These are phyloP conservation scores for Venusia cambrica DNA, from an alignment of 2,888 invertebrate genomes.

Conservation along the genomic window DNA sequence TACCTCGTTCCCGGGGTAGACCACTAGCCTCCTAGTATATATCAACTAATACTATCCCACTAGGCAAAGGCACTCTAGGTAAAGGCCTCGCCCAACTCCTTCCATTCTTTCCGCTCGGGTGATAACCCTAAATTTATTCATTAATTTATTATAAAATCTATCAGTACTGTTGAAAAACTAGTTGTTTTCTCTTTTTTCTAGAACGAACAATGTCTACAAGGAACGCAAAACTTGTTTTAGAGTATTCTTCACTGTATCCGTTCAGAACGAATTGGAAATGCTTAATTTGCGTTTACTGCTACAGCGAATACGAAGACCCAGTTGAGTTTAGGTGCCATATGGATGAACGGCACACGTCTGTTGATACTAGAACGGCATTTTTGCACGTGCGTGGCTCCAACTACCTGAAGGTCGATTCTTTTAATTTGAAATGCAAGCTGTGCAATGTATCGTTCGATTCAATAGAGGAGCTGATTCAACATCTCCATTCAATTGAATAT, in stretches of 20 bases:
- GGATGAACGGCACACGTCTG: conserved; percentile 42
- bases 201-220: conserved; percentile 23
- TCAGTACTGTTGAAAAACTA: conserved; percentile 15
- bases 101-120: no score
- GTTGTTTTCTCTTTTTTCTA: conserved; percentile 15
- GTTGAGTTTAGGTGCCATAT: conserved; percentile 52
- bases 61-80: no score
- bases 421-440: conserved; percentile 50
- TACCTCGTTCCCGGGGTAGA: no score
- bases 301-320: conserved; percentile 56
- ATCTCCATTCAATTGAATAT: conserved; percentile 43
- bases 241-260: conserved; percentile 67
- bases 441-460: conserved; percentile 40
- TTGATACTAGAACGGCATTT: conserved; percentile 47
- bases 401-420: conserved; percentile 51
- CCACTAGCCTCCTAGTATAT: no score
- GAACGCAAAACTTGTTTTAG: conserved; percentile 66
- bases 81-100: no score
- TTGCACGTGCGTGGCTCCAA: conserved; percentile 21
- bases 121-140: no score
- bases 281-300: conserved; percentile 69
- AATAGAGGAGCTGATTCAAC: conserved; percentile 37
- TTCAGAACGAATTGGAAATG: conserved; percentile 62
- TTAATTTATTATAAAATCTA: no score
- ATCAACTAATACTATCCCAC: no score